Base-by-base conservation (phyloP, 2,113 vertebrate genomes). In the Macrotis lagotis region DNA sequence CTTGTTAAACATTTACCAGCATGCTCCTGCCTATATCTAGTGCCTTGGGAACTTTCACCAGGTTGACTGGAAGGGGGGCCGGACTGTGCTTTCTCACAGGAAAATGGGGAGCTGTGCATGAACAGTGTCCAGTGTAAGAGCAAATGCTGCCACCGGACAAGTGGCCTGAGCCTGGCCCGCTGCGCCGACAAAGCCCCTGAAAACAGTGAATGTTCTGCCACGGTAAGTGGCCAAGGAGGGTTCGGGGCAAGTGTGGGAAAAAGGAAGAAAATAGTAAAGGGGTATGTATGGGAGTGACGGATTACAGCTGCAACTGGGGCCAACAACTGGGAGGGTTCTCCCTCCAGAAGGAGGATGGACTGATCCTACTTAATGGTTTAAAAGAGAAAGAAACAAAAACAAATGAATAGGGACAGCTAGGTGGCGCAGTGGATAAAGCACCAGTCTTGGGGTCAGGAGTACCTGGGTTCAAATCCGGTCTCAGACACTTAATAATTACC, bases 61-160 rank as follows among this genome's bases (percentile, higher is more conserved):
- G 66, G 11, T 83, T 44, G 66, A 83, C 37, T 26, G 12, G 2
- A 9, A 47, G 22, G 0, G 19, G 59, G 50, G 48, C 91, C 97
- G 3, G 0, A 16, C 0, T 0, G 11, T 47, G 26, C n/a, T 52
- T 83, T 10, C 50, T 12, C 0, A 37, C 98, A 99, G 99, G 95
- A 98, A 0, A 37, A 88, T 0, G 99, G 98, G 0, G 99, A 99
- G 94, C 97, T 99, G 96, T 99, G 99, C 92, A 0, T 98, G 48
- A 98, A 98, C 94, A 99, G 99, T 0, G 0, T 0, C 31, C 99
- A 99, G 96, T 99, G 99, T 97, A 98, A 97, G 94, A 99, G 98
- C 9, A 4, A 16, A 3, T 99, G 99, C 95, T 99, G 99, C 94
- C 98, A 98, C 44, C 97, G 95, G 0, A 0, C 0, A 0, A 50